These are phyloP conservation scores for Holacanthus passer DNA, from an alignment of 2,113 vertebrate species.

Conservation along the genomic window DNA sequence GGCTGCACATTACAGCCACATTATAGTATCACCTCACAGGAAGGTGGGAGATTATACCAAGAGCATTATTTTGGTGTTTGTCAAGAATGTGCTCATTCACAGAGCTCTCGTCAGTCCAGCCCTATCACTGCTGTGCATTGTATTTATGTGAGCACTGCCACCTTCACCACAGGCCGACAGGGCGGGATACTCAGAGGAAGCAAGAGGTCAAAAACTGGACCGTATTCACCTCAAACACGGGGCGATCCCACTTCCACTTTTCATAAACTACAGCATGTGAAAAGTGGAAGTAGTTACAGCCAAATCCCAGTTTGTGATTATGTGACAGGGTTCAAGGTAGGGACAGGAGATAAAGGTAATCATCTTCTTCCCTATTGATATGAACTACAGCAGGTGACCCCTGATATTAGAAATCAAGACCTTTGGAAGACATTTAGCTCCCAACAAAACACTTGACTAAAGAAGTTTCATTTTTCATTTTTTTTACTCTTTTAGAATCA, in stretches of 20 bases:
- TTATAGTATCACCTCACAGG: not conserved
- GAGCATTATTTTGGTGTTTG: not conserved
- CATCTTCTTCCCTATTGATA: not conserved
- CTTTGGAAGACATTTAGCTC: no score
- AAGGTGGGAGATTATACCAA: not conserved
- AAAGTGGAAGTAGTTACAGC: not conserved
- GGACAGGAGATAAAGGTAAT: not conserved
- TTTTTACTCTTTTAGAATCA: not conserved
- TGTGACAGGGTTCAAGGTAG: not conserved
- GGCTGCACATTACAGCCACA: not conserved
- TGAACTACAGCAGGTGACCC: not conserved
- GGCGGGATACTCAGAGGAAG: not conserved
- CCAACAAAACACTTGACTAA: no score
- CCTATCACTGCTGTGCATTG: not conserved
- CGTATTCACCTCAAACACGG: constrained; percentile 7
- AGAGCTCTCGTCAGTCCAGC: not conserved
- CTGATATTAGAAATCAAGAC: not conserved
- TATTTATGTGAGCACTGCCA: not conserved
- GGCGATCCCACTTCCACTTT: not conserved
- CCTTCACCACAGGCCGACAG: not conserved
- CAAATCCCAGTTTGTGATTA: not conserved
- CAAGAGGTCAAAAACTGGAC: constrained; percentile 1
- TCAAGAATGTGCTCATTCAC: not conserved
- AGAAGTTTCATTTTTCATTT: no score
- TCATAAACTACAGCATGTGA: not conserved